A percentile compares a stretch with the other conserved stretches of the same genome.
Evolutionary conservation across 2,797 vertebrate species (phyloP).

Genomic region (Prunella strophiata): DNA sequence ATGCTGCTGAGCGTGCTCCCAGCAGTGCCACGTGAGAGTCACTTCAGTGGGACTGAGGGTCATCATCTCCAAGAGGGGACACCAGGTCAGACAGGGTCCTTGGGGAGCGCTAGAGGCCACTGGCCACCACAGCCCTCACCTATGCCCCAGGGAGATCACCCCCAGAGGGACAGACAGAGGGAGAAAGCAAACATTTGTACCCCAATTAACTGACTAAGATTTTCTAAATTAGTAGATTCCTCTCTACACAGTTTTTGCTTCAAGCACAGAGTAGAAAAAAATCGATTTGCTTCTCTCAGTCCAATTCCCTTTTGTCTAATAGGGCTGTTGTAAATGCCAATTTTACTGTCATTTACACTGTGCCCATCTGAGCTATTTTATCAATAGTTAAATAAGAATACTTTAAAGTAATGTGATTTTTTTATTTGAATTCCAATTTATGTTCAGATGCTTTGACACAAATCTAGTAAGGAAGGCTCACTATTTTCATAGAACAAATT

Average conservation of each 20-base stretch:
- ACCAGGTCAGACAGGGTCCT: not conserved
- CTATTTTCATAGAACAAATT: slow-evolving; percentile 46
- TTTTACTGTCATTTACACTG: slow-evolving; percentile 64
- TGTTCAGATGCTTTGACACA: slow-evolving; percentile 43
- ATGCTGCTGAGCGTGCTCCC: not conserved
- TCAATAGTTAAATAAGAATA: slow-evolving; percentile 70
- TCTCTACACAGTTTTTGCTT: not conserved
- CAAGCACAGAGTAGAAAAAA: slow-evolving; percentile 15
- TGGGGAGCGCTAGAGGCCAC: not conserved
- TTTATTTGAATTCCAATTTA: slow-evolving; percentile 65
- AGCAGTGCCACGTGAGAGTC: not conserved
- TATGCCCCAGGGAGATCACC: fast-evolving
- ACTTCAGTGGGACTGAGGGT: not conserved
- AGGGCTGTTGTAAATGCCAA: slow-evolving; percentile 55
- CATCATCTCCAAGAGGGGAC: not conserved
- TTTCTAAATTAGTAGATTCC: not conserved
- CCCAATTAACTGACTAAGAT: not conserved
- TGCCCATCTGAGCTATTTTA: slow-evolving; percentile 55
- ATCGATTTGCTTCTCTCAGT: slow-evolving; percentile 52
- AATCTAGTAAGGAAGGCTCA: slow-evolving; percentile 44
- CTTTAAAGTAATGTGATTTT: slow-evolving; percentile 58
- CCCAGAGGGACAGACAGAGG: not conserved
- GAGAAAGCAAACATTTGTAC: not conserved
- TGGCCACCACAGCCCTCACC: not conserved
- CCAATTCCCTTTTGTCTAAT: slow-evolving; percentile 66